Evolutionary conservation across 2,113 vertebrate species (phyloP).

Genomic region (Genyomyrus donnyi): DNA sequence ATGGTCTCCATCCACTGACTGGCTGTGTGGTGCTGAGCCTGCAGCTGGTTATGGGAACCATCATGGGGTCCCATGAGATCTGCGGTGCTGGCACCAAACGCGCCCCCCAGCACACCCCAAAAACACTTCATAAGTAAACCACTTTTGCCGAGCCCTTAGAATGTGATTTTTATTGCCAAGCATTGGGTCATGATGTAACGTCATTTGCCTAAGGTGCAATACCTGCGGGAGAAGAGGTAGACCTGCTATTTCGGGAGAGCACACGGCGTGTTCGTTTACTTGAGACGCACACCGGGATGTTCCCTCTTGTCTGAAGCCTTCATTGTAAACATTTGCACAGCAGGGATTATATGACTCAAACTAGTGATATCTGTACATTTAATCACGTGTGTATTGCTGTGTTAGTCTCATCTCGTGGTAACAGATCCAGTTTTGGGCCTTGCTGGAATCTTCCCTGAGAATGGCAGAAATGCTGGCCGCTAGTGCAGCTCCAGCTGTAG

Average conservation of each 20-base stretch:
- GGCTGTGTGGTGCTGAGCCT: neutral
- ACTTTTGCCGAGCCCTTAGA: neutral
- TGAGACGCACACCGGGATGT: neutral
- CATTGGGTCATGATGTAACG: neutral
- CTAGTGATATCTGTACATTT: neutral
- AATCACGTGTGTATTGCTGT: neutral
- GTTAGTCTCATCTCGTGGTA: neutral
- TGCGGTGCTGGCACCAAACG: neutral
- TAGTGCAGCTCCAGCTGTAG: neutral
- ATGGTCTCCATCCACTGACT: neutral
- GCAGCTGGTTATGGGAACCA: neutral
- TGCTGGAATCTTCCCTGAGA: neutral
- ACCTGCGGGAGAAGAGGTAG: neutral
- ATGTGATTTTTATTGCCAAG: neutral
- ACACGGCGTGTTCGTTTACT: neutral
- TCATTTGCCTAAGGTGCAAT: conserved; percentile 3
- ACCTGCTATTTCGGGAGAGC: neutral
- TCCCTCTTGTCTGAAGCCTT: neutral
- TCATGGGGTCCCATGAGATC: neutral
- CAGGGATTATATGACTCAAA: neutral
- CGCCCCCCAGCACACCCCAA: neutral
- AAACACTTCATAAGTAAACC: neutral
- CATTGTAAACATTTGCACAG: neutral
- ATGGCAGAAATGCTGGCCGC: neutral
- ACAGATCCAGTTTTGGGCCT: neutral